These are phyloP conservation scores for Himalopsyche phryganea DNA, from an alignment of 1,140 invertebrate genomes.

Conservation along the genomic window DNA sequence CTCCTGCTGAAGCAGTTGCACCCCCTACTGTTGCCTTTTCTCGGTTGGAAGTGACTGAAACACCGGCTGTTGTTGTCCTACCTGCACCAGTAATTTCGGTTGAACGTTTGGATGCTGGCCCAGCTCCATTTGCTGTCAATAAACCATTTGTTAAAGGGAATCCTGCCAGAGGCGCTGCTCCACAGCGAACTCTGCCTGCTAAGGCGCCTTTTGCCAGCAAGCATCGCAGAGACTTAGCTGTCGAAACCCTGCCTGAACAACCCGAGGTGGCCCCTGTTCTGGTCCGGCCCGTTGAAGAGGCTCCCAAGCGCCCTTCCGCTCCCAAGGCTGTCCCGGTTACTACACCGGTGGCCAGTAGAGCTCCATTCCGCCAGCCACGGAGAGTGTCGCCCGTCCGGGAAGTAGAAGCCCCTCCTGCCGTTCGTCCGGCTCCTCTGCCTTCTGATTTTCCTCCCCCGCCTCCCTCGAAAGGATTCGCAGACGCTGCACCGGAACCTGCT, in stretches of 20 bases:
- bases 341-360: slow-evolving; percentile 41
- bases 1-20: slow-evolving; percentile 23
- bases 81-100: background rate
- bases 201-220: slow-evolving; percentile 50
- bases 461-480: slow-evolving; percentile 40
- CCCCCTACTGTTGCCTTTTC: slow-evolving; percentile 33
- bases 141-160: slow-evolving; percentile 24
- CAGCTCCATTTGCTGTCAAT: slow-evolving; percentile 20
- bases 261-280: slow-evolving; percentile 38
- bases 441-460: slow-evolving; percentile 52
- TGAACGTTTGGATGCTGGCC: slow-evolving; percentile 36
- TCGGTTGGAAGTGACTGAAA: slow-evolving; percentile 35
- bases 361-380: slow-evolving; percentile 47
- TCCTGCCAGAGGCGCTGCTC: slow-evolving; percentile 44
- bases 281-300: slow-evolving; percentile 36
- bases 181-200: slow-evolving; percentile 43
- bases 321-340: slow-evolving; percentile 36
- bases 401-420: slow-evolving; percentile 38
- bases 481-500: slow-evolving; percentile 37
- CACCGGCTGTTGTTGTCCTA: slow-evolving; percentile 29
- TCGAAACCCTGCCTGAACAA: slow-evolving; percentile 7
- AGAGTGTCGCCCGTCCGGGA: slow-evolving; percentile 40
- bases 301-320: slow-evolving; percentile 34
- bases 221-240: slow-evolving; percentile 44
- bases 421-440: slow-evolving; percentile 46